These are phyloP conservation scores for Parasteatoda lunata DNA, from an alignment of 2,888 invertebrate genomes.

Conservation along the genomic window DNA sequence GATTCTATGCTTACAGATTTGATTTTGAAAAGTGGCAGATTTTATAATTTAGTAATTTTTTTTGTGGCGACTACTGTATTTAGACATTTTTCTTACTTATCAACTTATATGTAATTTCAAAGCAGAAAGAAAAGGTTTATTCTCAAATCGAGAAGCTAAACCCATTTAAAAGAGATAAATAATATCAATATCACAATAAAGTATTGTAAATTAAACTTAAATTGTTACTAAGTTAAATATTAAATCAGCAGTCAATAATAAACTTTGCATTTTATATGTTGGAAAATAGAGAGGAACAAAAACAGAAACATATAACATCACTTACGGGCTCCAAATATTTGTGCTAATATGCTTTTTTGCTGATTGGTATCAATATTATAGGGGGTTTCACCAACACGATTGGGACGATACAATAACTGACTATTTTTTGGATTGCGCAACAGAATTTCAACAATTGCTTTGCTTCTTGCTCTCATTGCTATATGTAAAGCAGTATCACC, in stretches of 20 bases:
- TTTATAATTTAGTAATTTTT: no score
- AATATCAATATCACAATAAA: no score
- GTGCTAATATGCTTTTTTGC: slow-evolving; percentile 94
- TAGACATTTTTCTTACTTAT: no score
- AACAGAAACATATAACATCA: slow-evolving; percentile 65
- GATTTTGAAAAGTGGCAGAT: no score
- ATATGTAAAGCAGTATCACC: slow-evolving; percentile 97
- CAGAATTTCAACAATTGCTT: slow-evolving; percentile 92
- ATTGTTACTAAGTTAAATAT: no score
- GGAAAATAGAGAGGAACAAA: neutral
- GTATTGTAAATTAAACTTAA: no score
- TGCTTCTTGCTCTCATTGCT: slow-evolving; percentile 94
- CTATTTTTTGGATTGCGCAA: slow-evolving; percentile 96
- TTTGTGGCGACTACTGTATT: no score
- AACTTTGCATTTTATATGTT: neutral
- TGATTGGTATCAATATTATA: slow-evolving; percentile 97
- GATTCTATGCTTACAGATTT: no score
- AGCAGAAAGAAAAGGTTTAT: no score
- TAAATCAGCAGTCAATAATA: neutral
- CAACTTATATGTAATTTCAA: no score
- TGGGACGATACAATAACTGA: slow-evolving; percentile 93
- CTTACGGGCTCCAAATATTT: slow-evolving; percentile 93
- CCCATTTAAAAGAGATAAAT: no score
- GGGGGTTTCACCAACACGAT: slow-evolving; percentile 95
- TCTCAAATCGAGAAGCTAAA: no score